These are phyloP conservation scores for Sylvicola cinctus DNA, from an alignment of 2,888 invertebrate genomes.

Conservation along the genomic window DNA sequence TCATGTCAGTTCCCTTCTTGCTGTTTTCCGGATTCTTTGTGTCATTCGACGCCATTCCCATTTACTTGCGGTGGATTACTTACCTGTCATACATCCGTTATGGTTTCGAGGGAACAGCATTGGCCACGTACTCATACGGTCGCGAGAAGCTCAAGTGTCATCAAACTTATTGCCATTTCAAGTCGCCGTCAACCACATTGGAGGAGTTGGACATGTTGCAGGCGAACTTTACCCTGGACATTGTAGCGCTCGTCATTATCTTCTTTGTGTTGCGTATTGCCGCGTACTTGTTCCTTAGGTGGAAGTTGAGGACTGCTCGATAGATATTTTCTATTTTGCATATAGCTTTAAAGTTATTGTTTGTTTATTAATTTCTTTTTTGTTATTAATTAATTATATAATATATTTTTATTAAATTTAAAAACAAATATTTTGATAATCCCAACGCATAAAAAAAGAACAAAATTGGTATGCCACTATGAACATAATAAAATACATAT, in stretches of 20 bases:
- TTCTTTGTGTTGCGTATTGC: slow-evolving; percentile 60
- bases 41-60: slow-evolving; percentile 87
- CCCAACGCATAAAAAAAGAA: too few species aligned
- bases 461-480: too few species aligned
- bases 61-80: slow-evolving; percentile 87
- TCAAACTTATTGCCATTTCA: slow-evolving; percentile 71
- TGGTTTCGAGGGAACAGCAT: slow-evolving; percentile 85
- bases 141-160: slow-evolving; percentile 65
- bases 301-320: slow-evolving; percentile 65
- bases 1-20: slow-evolving; percentile 90
- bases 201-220: slow-evolving; percentile 73
- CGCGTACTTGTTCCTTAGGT: slow-evolving; percentile 67
- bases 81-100: slow-evolving; percentile 89
- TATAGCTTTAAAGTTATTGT: too few species aligned
- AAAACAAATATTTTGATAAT: too few species aligned
- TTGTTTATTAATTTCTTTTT: too few species aligned
- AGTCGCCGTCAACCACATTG: slow-evolving; percentile 57
- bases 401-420: too few species aligned
- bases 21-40: slow-evolving; percentile 95
- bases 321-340: too few species aligned
- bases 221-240: slow-evolving; percentile 57
- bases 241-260: slow-evolving; percentile 56
- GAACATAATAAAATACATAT: too few species aligned
- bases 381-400: too few species aligned
- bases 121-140: slow-evolving; percentile 76